phyloP scores from a whole-genome alignment of 2,888 invertebrate genomes.

The Plemyria rubiginata region DNA sequence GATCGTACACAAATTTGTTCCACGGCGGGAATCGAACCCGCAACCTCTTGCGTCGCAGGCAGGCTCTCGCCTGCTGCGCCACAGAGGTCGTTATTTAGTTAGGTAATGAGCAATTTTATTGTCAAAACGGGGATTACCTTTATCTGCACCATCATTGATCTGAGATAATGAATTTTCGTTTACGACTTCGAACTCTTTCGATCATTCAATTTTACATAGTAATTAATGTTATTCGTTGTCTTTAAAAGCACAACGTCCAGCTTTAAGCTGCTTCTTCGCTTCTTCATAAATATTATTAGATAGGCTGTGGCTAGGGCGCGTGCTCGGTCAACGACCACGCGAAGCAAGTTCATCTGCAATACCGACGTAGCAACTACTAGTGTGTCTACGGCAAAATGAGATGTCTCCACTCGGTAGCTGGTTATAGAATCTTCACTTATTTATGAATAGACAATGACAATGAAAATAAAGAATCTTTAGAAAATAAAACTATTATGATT shows the following conservation, averaged over 20 bases:
- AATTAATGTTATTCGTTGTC: not conserved
- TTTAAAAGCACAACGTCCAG: not conserved
- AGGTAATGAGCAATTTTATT: no score
- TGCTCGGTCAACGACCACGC: constrained; percentile 75
- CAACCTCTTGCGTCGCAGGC: no score
- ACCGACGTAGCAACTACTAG: constrained; percentile 14
- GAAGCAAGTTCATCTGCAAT: constrained; percentile 60
- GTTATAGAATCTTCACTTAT: constrained; percentile 10
- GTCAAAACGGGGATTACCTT: no score
- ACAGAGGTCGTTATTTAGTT: no score
- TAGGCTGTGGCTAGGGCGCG: constrained; percentile 54
- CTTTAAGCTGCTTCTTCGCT: constrained; percentile 12
- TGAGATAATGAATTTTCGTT: not conserved
- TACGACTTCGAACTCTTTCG: constrained; percentile 16
- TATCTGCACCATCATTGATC: no score
- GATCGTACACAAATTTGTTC: no score
- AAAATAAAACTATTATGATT: no score
- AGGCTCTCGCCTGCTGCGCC: no score
- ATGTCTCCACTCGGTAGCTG: constrained; percentile 20
- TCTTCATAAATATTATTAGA: constrained; percentile 8
- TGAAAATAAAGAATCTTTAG: not conserved
- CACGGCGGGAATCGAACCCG: no score
- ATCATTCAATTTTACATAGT: not conserved
- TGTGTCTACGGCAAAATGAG: constrained; percentile 22
- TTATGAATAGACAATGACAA: constrained; percentile 10